A percentile compares a stretch with the other conserved stretches of the same genome.
These are phyloP conservation scores for Cryptoleucopteryx plumbea DNA, from an alignment of 2,113 vertebrate species.

Conservation along the genomic window DNA sequence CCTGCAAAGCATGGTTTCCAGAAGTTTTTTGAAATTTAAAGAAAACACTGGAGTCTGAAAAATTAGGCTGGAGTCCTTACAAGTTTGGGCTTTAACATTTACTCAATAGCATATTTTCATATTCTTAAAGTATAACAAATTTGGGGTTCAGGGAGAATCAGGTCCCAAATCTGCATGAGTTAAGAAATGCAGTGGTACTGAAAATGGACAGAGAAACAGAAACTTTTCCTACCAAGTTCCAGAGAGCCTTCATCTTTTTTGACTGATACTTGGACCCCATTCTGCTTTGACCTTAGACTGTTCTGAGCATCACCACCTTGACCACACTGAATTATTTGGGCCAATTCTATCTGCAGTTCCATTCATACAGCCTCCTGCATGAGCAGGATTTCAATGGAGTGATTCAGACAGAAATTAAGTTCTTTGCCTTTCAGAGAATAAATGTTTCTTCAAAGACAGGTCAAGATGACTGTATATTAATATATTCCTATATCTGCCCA, in stretches of 20 bases:
- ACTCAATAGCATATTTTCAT: neutral
- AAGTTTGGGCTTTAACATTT: neutral
- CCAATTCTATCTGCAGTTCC: neutral
- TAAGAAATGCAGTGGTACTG: neutral
- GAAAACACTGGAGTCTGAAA: neutral
- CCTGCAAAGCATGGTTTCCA: neutral
- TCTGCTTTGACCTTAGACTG: neutral
- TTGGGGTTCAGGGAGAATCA: neutral
- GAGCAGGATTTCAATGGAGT: neutral
- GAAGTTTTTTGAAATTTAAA: neutral
- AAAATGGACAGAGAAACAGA: neutral
- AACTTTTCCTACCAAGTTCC: neutral
- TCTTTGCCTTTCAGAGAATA: neutral
- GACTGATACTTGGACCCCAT: neutral
- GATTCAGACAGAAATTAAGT: neutral
- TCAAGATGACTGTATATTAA: neutral
- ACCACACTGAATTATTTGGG: neutral
- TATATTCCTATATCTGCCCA: neutral
- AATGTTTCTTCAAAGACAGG: slow-evolving; percentile 4
- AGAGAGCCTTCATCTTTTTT: neutral
- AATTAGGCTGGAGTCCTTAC: neutral
- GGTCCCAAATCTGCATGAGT: neutral
- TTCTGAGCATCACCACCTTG: neutral
- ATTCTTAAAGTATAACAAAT: neutral
- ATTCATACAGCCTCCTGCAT: neutral